Evolutionary conservation across 2,113 vertebrate genomes (phyloP), one percentile per base, ranked within the genome.

Genomic region (Hipposideros armiger): DNA sequence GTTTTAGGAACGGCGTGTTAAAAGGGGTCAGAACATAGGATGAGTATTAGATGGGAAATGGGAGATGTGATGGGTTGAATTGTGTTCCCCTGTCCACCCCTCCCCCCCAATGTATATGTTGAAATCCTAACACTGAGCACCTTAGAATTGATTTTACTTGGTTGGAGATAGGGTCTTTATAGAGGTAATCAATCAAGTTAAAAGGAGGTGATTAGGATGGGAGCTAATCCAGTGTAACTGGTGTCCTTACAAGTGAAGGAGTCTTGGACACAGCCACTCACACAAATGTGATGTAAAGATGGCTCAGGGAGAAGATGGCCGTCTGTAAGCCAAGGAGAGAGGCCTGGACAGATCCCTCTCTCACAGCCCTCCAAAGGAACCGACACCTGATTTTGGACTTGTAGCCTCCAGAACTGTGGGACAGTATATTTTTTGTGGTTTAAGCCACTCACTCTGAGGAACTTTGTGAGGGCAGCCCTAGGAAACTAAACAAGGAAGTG

Each of bases 251-350:
- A 54, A 82, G 50, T 81, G n/a, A 60, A 62, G 19, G 60, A 56
- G 17, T 54, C 76, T 58, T 42, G 30, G 24, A 40, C 22, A 85
- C 15, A 66, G 28, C 40, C 24, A 32, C 26, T 70, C 28, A 3
- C 2, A 45, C 4, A 66, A 74, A 45, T 6, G 1, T 58, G 40
- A 9, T 36, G 3, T 30, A 20, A 62, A 42, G 56, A 78, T 36
- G 15, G 70, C 9, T 17, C 0, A 2, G 36, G 20, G 5, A 26
- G 36, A 56, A 50, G 60, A 22, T 1, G 3, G 9, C 3, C 40
- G 19, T 36, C 54, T 42, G 3, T 30, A 47, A 45, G 32, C 17
- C 47, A 14, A 52, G 36, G 11, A 19, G 16, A 81, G 19, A 91
- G 15, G 36, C 13, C 60, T 15, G 32, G 2, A 45, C 5, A 26